Conservation (phyloP, 2,797 vertebrate species). For the Lepilemur ruficaudatus region DNA sequence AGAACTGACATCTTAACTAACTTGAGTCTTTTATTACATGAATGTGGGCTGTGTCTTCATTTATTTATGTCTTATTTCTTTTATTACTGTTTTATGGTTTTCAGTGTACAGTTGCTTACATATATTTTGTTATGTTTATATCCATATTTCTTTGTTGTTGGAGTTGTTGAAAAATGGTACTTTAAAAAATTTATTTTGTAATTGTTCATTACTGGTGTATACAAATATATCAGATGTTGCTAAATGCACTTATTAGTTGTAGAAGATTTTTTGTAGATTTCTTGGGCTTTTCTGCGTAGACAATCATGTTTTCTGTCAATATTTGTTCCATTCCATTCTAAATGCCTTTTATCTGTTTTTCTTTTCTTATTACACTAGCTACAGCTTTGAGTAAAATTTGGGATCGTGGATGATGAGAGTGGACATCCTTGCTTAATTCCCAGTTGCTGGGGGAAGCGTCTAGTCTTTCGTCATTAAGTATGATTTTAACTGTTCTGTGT, state of each 20-base stretch:
- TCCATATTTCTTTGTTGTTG: background rate
- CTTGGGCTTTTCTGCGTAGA: background rate
- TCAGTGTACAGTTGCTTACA: background rate
- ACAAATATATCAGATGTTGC: background rate
- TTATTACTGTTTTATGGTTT: background rate
- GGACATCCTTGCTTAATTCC: background rate
- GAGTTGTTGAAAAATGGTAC: background rate
- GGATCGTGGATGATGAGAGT: background rate
- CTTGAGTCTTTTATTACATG: background rate
- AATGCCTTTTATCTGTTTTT: background rate
- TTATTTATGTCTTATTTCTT: background rate
- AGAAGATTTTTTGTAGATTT: background rate
- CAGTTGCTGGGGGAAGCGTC: background rate
- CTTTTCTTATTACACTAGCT: background rate
- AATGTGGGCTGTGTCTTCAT: background rate
- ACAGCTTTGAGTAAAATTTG: background rate
- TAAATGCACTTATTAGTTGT: background rate
- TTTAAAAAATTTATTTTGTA: background rate
- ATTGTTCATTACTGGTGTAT: background rate
- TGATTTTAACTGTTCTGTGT: background rate
- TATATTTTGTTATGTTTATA: background rate
- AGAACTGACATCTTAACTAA: background rate
- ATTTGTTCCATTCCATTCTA: background rate
- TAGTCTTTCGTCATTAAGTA: background rate
- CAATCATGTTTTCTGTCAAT: background rate